A percentile compares a stretch with the other conserved stretches of the same genome.
Evolutionary conservation across 2,113 vertebrate genomes (phyloP).

Genomic region (Hoplias malabaricus): DNA sequence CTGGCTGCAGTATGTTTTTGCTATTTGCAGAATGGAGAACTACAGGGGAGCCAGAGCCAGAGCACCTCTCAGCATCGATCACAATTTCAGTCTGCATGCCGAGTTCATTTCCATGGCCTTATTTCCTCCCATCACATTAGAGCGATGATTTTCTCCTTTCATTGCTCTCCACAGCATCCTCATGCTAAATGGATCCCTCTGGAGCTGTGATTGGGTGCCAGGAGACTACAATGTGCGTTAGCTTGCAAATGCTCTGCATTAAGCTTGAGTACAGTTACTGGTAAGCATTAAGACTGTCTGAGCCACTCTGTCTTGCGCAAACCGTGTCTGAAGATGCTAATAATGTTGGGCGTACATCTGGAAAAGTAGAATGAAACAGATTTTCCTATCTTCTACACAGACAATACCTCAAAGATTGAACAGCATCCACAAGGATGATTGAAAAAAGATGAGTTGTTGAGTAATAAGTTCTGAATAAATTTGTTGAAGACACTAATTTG

Average conservation of each 20-base stretch:
- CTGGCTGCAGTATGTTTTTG: neutral
- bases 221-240: neutral
- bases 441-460: neutral
- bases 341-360: neutral
- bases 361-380: neutral
- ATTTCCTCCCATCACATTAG: neutral
- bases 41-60: neutral
- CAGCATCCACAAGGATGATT: neutral
- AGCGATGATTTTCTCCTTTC: slow-evolving; percentile 4
- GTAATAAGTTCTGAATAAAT: too few species aligned
- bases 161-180: neutral
- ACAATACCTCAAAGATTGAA: neutral
- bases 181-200: neutral
- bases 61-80: neutral
- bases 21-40: neutral
- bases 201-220: slow-evolving; percentile 15
- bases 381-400: neutral
- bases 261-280: neutral
- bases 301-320: neutral
- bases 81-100: neutral
- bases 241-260: neutral
- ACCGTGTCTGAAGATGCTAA: neutral
- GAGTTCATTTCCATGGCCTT: neutral
- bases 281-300: neutral
- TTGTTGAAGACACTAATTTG: too few species aligned